Percentiles rank a stretch among this genome's conserved stretches.
Evolutionary conservation across 1,140 invertebrate genomes (phyloP).

Genomic region (Pygmarrhopalites habei): DNA sequence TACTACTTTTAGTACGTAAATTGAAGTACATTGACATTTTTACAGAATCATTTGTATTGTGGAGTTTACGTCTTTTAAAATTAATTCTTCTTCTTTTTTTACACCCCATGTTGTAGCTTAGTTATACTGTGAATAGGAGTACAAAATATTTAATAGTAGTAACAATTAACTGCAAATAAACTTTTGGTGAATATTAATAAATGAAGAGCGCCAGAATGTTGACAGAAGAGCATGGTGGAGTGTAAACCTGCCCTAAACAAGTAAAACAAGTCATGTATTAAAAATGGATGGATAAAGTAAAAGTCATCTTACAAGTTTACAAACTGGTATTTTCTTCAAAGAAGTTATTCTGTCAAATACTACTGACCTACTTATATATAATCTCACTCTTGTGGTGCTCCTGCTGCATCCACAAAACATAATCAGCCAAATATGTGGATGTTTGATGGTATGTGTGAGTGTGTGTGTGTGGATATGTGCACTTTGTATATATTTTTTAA

Average conservation of each 20-base stretch:
- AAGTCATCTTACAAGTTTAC: slow-evolving; percentile 12
- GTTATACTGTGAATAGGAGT: no score
- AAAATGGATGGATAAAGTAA: slow-evolving; percentile 15
- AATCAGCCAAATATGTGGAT: slow-evolving; percentile 13
- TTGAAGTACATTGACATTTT: no score
- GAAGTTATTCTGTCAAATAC: slow-evolving; percentile 6
- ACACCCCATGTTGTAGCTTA: no score
- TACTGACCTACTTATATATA: slow-evolving; percentile 15
- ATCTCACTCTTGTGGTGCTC: slow-evolving; percentile 5
- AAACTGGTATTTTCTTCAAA: slow-evolving; percentile 13
- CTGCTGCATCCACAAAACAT: background rate
- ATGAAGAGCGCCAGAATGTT: no score
- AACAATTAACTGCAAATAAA: no score
- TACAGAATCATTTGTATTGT: no score
- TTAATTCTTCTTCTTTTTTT: no score
- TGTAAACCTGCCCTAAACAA: slow-evolving; percentile 20
- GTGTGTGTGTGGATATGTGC: background rate
- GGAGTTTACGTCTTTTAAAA: no score
- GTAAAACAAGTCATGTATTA: slow-evolving; percentile 19
- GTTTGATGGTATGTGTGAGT: background rate
- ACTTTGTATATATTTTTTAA: no score
- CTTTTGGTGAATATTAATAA: no score
- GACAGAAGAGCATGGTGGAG: background rate
- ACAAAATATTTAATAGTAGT: no score
- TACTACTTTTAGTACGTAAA: no score